A percentile compares a stretch with the other conserved stretches of the same genome.
These are phyloP conservation scores for Agapostemon virescens DNA, from an alignment of 2,888 invertebrate genomes.

Conservation along the genomic window DNA sequence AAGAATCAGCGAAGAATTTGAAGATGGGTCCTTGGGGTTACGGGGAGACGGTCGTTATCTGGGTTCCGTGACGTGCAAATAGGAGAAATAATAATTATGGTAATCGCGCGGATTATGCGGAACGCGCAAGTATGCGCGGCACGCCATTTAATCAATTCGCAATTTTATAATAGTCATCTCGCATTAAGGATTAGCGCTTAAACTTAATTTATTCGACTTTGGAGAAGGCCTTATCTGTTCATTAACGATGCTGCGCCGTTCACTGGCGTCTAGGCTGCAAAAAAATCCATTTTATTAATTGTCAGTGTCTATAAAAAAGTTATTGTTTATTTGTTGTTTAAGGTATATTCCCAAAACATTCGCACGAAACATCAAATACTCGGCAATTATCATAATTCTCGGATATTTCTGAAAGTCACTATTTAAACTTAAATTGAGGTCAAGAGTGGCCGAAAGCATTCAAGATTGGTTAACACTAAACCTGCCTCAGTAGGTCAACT, in stretches of 20 bases:
- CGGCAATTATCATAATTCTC: no score
- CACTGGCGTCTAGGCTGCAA: neutral
- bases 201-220: neutral
- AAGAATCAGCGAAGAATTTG: neutral
- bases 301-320: neutral
- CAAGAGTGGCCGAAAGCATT: no score
- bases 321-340: neutral
- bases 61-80: neutral
- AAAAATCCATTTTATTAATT: neutral
- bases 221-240: conserved; percentile 3
- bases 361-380: no score
- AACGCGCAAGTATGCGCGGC: neutral
- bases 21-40: neutral
- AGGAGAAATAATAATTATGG: conserved; percentile 1
- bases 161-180: neutral
- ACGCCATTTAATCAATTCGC: neutral
- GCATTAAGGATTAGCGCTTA: conserved; percentile 1
- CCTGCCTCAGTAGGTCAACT: no score
- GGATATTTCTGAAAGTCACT: no score
- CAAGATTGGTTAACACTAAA: no score
- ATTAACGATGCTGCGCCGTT: conserved; percentile 28
- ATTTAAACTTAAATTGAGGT: no score
- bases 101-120: neutral
- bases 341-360: no score
- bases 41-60: neutral